Percentiles rank a stretch among this genome's conserved stretches.
These are phyloP conservation scores for Bombus pyrosoma DNA, from an alignment of 1,140 invertebrate genomes.

Conservation along the genomic window DNA sequence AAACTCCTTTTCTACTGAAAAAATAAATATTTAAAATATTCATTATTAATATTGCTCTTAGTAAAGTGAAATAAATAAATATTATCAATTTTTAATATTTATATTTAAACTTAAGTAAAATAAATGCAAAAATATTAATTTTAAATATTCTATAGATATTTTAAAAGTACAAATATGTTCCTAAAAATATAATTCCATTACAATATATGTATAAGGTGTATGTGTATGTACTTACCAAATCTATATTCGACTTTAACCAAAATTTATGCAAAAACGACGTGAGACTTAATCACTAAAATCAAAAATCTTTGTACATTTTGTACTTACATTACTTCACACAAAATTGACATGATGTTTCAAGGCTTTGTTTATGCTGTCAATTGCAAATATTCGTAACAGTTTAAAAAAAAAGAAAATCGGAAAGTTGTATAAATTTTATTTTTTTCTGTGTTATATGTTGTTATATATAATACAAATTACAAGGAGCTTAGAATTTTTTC, in stretches of 20 bases:
- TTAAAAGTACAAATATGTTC: background rate
- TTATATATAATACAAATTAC: background rate
- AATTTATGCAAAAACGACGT: conserved; percentile 25
- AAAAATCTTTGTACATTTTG: conserved; percentile 16
- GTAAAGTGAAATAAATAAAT: background rate
- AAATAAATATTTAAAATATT: background rate
- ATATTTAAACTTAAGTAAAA: background rate
- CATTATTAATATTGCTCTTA: background rate
- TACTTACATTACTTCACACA: conserved; percentile 3
- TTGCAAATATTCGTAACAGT: conserved; percentile 18
- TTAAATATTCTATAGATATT: background rate
- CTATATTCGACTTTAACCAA: background rate
- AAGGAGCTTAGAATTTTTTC: background rate
- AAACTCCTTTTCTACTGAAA: background rate
- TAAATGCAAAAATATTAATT: background rate
- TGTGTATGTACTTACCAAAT: conserved; percentile 15
- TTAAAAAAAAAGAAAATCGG: conserved; percentile 37
- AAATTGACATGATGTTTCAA: conserved; percentile 16
- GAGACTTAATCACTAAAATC: background rate
- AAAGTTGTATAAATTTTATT: background rate
- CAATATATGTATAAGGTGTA: background rate
- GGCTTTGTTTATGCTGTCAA: conserved; percentile 7
- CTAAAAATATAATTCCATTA: background rate
- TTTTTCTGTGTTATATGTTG: background rate
- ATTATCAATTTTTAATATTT: background rate